These are phyloP conservation scores for Drosophila bifasciata DNA, from an alignment of 1,140 invertebrate genomes.

Conservation along the genomic window DNA sequence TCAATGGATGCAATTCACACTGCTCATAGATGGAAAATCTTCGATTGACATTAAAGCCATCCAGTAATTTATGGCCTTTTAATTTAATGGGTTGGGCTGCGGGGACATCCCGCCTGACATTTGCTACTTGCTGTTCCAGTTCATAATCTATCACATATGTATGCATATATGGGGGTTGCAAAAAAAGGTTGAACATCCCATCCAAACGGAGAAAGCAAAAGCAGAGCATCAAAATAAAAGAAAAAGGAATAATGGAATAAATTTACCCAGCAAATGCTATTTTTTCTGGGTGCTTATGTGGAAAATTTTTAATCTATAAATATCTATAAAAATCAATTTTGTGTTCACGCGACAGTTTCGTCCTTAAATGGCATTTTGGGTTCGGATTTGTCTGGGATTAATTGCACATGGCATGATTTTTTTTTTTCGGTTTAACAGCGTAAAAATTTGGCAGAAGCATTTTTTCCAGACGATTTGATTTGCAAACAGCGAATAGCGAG, in stretches of 20 bases:
- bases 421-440: slow-evolving; percentile 32
- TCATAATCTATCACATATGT: slow-evolving; percentile 68
- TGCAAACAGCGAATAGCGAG: too few species aligned
- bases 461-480: slow-evolving; percentile 70
- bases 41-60: slow-evolving; percentile 73
- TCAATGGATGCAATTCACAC: slow-evolving; percentile 75
- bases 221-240: slow-evolving; percentile 17
- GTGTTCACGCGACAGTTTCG: slow-evolving; percentile 75
- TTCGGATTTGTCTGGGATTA: slow-evolving; percentile 56
- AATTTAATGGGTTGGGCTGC: slow-evolving; percentile 81
- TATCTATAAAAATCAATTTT: slow-evolving; percentile 83
- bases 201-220: slow-evolving; percentile 26
- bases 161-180: slow-evolving; percentile 63
- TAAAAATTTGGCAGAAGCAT: slow-evolving; percentile 29
- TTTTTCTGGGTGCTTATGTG: slow-evolving; percentile 72
- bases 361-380: slow-evolving; percentile 60
- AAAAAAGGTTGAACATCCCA: slow-evolving; percentile 36
- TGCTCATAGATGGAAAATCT: slow-evolving; percentile 69
- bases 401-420: slow-evolving; percentile 82
- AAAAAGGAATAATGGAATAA: slow-evolving; percentile 58
- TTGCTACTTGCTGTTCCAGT: slow-evolving; percentile 63
- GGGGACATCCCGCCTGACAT: slow-evolving; percentile 17
- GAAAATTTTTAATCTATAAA: slow-evolving; percentile 81
- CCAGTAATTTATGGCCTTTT: slow-evolving; percentile 80
- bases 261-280: slow-evolving; percentile 69